Percentiles rank a stretch among this genome's conserved stretches.
phyloP scores from a whole-genome alignment of 2,888 invertebrate genomes.

The Pristionchus mayeri region DNA sequence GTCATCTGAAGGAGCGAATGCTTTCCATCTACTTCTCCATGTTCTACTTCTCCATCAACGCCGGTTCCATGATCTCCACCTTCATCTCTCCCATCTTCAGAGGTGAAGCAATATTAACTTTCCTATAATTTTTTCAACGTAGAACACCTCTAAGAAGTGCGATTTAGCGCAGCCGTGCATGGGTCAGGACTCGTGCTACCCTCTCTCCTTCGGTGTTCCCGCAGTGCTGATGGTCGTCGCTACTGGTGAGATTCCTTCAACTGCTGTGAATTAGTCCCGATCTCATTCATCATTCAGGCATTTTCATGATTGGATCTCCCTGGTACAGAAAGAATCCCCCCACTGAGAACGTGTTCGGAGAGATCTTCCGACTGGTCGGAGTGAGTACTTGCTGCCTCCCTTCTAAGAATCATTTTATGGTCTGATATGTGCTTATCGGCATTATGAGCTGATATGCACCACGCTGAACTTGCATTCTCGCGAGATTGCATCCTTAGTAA shows the following conservation, averaged over 20 bases:
- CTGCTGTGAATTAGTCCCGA: not conserved
- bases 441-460: not conserved
- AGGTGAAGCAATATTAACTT: slow-evolving; percentile 76
- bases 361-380: slow-evolving; percentile 85
- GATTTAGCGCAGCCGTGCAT: slow-evolving; percentile 68
- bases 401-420: not conserved
- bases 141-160: not conserved
- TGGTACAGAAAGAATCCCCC: slow-evolving; percentile 87
- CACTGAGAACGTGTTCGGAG: slow-evolving; percentile 87
- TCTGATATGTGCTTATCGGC: slow-evolving; percentile 10
- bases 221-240: slow-evolving; percentile 89
- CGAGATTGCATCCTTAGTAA: no score
- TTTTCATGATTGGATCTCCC: slow-evolving; percentile 87
- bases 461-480: slow-evolving; percentile 20
- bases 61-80: slow-evolving; percentile 90
- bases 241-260: slow-evolving; percentile 77
- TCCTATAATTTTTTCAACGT: not conserved
- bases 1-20: slow-evolving; percentile 83
- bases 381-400: slow-evolving; percentile 81
- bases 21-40: slow-evolving; percentile 92
- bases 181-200: slow-evolving; percentile 84
- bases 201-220: slow-evolving; percentile 91
- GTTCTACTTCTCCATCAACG: slow-evolving; percentile 94
- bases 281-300: slow-evolving; percentile 77
- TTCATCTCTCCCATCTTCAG: slow-evolving; percentile 90